A percentile compares a stretch with the other conserved stretches of the same genome.
These are phyloP conservation scores for Xylocopa sonorina DNA, from an alignment of 1,140 invertebrate species.

Conservation along the genomic window DNA sequence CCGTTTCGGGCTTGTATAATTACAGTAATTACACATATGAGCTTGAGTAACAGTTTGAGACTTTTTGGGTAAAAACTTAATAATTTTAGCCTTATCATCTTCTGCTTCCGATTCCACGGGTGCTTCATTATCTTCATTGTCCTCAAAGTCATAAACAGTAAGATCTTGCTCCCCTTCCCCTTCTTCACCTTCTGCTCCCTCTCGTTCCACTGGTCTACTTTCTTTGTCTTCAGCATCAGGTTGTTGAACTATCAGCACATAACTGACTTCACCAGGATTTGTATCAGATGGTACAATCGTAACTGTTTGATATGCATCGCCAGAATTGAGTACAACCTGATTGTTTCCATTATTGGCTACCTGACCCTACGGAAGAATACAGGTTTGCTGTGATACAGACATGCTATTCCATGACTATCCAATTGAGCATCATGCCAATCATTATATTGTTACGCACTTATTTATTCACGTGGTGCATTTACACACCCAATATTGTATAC, in stretches of 20 bases:
- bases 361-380: constrained; percentile 65
- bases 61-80: constrained; percentile 87
- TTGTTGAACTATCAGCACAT: constrained; percentile 94
- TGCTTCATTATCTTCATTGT: constrained; percentile 83
- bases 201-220: constrained; percentile 82
- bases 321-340: constrained; percentile 83
- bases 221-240: constrained; percentile 83
- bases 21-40: constrained; percentile 94
- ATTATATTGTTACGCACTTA: too few relatives aligned
- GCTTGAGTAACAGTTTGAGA: constrained; percentile 87
- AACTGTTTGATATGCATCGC: constrained; percentile 90
- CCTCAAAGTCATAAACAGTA: constrained; percentile 87
- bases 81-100: constrained; percentile 87
- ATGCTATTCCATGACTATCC: too few relatives aligned
- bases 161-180: constrained; percentile 85
- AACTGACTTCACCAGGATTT: constrained; percentile 91
- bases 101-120: constrained; percentile 85
- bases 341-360: constrained; percentile 72
- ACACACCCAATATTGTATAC: too few relatives aligned
- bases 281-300: constrained; percentile 93
- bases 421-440: too few relatives aligned
- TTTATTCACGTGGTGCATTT: too few relatives aligned
- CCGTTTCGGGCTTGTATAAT: constrained; percentile 93
- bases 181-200: constrained; percentile 84
- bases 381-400: too few relatives aligned